phyloP scores from a whole-genome alignment of 2,797 vertebrate species.

The Bradypodion ventrale region DNA sequence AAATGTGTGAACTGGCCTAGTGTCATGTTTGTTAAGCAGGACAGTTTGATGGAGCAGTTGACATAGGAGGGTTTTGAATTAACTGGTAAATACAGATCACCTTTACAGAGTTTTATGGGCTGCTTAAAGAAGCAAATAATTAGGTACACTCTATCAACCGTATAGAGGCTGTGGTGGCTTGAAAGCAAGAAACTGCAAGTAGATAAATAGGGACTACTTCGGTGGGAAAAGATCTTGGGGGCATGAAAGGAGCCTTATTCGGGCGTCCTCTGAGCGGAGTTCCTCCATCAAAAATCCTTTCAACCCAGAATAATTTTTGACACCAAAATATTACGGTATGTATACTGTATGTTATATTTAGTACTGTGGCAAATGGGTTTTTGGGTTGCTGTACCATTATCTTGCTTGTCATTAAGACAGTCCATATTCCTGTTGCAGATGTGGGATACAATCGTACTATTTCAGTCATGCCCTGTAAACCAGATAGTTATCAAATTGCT shows the following conservation, averaged over 20 bases:
- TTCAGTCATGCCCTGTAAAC: neutral
- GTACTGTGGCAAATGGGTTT: neutral
- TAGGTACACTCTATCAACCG: neutral
- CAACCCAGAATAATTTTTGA: too few relatives aligned
- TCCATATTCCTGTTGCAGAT: neutral
- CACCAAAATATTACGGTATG: too few relatives aligned
- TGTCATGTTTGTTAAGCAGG: neutral
- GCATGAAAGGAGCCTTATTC: too few relatives aligned
- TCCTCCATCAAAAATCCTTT: too few relatives aligned
- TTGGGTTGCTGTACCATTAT: neutral
- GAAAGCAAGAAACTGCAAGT: too few relatives aligned
- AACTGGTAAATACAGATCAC: neutral
- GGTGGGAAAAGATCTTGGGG: too few relatives aligned
- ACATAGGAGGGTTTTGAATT: neutral
- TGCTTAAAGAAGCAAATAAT: neutral
- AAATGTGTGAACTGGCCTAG: neutral
- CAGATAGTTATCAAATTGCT: neutral
- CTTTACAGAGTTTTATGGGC: neutral
- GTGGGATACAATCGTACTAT: neutral
- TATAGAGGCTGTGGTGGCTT: too few relatives aligned
- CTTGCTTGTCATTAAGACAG: too few relatives aligned
- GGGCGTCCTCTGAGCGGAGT: too few relatives aligned
- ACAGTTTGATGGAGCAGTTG: neutral
- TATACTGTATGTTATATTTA: neutral
- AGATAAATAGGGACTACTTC: too few relatives aligned